phyloP scores from a whole-genome alignment of 2,113 vertebrate genomes.

The Gymnarchus niloticus region DNA sequence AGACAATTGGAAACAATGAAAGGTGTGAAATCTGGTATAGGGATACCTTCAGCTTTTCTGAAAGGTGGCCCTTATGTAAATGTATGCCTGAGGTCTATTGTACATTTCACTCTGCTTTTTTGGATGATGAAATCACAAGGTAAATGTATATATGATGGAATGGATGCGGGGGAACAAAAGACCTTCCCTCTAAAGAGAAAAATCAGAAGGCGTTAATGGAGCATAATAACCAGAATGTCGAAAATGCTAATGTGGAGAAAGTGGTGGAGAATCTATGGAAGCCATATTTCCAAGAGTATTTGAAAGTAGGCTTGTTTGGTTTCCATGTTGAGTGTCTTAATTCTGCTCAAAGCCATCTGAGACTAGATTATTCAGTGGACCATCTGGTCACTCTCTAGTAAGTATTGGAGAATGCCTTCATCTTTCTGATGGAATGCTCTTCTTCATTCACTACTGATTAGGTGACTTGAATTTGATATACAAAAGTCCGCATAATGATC shows the following conservation, averaged over 20 bases:
- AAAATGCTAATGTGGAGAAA: background rate
- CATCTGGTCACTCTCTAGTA: background rate
- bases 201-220: slow-evolving; percentile 30
- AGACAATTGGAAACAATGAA: too few species aligned
- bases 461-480: background rate
- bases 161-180: background rate
- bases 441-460: background rate
- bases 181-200: slow-evolving; percentile 11
- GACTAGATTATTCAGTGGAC: background rate
- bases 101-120: background rate
- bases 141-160: slow-evolving; percentile 14
- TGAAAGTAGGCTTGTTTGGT: slow-evolving; percentile 42
- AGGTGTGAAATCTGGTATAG: too few species aligned
- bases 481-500: background rate
- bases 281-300: slow-evolving; percentile 23
- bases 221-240: slow-evolving; percentile 15
- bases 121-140: background rate
- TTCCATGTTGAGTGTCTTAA: slow-evolving; percentile 17
- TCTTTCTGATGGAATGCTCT: background rate
- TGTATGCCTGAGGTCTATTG: too few species aligned
- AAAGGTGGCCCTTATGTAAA: too few species aligned
- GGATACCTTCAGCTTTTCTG: too few species aligned
- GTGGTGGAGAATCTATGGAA: background rate
- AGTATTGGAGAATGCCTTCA: background rate
- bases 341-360: background rate